Evolutionary conservation across 2,888 invertebrate genomes (phyloP), one percentile per base, ranked within the genome.

Genomic region (Helicoverpa assulta): DNA sequence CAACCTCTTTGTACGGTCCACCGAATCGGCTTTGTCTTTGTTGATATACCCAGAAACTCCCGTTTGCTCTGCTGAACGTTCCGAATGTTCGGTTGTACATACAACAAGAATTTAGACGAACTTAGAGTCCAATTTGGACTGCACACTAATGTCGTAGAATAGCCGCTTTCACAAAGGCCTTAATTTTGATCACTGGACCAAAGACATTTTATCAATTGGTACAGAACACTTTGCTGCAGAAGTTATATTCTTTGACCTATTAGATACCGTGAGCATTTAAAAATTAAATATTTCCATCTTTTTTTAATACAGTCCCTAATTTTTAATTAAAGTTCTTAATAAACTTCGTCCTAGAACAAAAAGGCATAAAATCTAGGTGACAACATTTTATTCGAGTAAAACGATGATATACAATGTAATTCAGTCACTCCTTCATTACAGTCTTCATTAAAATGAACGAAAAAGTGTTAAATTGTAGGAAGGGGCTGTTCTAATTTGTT

Each of bases 381-480:
- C 59, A 60, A 53, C 47, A 73, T 58, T 67, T 37, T 61, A 76
- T 70, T 57, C 70, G 21, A 37, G 26, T 19, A 37, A 57, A 73
- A 75, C 18, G 50, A 37, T 66, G 37, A 72, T 58, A 54, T 66
- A n/a, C 60, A 53, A 51, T 60, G 37, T 43, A 26, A 47, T 21
- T 78, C 16, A 66, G 60, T 60, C 52, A 62, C 59, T 52, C 33
- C 52, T 67, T 70, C 67, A 83, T 81, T 78, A 76, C 58, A 68
- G 59, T 64, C 63, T 73, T 76, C 76, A 67, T 71, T 82, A 77
- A 78, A 80, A 80, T 63, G 67, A 10, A 78, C 26, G 53, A 73
- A 83, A 78, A 83, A 76, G 82, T 81, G 73, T 80, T 76, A 72
- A 82, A 83, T 73, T 73, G 70, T 70, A 74, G 72, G 60, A 56